Evolutionary conservation across 1,140 invertebrate genomes (phyloP), one percentile per base, ranked within the genome.

Genomic region (Nebria ingens): DNA sequence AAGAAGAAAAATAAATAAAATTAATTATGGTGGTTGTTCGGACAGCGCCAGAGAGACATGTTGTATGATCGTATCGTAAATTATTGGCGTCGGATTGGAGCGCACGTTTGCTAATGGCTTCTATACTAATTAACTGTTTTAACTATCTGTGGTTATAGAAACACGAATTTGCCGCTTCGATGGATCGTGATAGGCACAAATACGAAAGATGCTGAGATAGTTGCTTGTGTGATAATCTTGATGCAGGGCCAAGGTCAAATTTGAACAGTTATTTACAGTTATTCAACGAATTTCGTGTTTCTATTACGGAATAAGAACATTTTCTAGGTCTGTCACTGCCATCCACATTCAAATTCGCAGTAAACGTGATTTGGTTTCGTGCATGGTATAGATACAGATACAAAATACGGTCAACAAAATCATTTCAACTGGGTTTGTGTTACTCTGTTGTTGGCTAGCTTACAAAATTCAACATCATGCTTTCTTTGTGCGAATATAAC

Each of bases 261-360:
- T 54, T 58, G 53, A 58, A 58, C 56, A 58, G 56, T 58, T 58
- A 52, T 57, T 57, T 53, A 57, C 56, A 53, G 56, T 57, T 57
- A 57, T 21, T 12, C 17, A 17, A n/a, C n/a, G n/a, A 21, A 42
- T 53, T 57, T 57, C n/a, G 51, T 56, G 40, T 29, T 19, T 52
- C 55, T 51, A 40, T 56, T 55, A 50, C 40, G 40, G 17, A 23
- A 17, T 22, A 49, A 22, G 29, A 38, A 54, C 21, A 54, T 42
- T 40, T 54, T 54, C 13, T 29, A 40, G 2, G n/a, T 3, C 20
- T 19, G 2, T 20, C n/a, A n/a, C 21, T 42, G 34, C 21, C 42
- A 34, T 19, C 19, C 29, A 19, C 13, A 50, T 25, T 23, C 49
- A 55, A 51, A 55, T 55, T 55, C 22, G 17, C n/a, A 34, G 20